A percentile compares a stretch with the other conserved stretches of the same genome.
These are phyloP conservation scores for Gymnoscopelus microlampas DNA, from an alignment of 2,797 vertebrate species.

Conservation along the genomic window DNA sequence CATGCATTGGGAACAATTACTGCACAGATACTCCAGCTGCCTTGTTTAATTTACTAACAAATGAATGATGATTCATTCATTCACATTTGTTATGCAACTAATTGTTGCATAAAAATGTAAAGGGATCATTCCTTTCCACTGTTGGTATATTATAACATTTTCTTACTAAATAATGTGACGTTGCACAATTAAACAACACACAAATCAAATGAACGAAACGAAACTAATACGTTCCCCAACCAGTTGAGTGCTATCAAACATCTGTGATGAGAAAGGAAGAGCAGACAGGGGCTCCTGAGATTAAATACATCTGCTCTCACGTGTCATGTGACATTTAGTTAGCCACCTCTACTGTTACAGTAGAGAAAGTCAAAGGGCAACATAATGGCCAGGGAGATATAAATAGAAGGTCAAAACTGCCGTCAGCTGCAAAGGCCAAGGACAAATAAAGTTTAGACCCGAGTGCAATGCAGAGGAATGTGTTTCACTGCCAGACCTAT, in stretches of 20 bases:
- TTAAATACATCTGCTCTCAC: conserved; percentile 72
- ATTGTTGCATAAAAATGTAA: too few relatives aligned
- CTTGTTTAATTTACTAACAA: too few relatives aligned
- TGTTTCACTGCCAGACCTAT: conserved; percentile 48
- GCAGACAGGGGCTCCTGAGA: conserved; percentile 42
- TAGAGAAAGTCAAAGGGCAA: conserved; percentile 82
- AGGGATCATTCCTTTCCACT: too few relatives aligned
- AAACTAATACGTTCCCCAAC: neutral
- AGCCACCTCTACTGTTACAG: conserved; percentile 84
- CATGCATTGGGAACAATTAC: too few relatives aligned
- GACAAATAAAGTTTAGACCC: conserved; percentile 73
- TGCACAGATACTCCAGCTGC: too few relatives aligned
- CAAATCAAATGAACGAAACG: neutral
- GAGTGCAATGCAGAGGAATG: conserved; percentile 66
- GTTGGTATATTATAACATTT: too few relatives aligned
- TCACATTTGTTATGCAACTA: too few relatives aligned
- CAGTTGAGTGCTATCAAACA: conserved; percentile 23
- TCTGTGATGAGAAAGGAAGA: conserved; percentile 50
- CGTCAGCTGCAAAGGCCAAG: conserved; percentile 77
- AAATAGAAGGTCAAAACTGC: conserved; percentile 83
- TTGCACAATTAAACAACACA: neutral
- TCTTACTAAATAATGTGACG: neutral
- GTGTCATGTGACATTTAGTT: conserved; percentile 87
- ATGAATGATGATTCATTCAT: too few relatives aligned
- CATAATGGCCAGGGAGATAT: conserved; percentile 79